Evolutionary conservation across 23 tunicate genomes (phyloP).

Genomic region (Phallusia fumigata): DNA sequence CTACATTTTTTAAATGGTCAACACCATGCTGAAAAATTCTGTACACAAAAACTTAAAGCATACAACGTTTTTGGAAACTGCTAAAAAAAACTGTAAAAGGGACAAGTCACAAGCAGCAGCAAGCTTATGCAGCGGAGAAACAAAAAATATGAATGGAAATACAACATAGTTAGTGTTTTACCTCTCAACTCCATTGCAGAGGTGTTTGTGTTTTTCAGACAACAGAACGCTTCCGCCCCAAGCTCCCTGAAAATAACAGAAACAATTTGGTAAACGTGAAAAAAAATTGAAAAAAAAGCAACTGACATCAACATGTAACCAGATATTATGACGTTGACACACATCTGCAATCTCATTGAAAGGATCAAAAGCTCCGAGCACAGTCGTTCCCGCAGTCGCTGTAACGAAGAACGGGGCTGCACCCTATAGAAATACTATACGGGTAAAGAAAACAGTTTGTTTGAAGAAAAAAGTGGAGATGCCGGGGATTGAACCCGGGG

Average conservation of each 20-base stretch:
- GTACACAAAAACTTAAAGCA: no score
- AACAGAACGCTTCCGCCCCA: constrained; percentile 86
- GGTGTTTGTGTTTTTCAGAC: constrained; percentile 69
- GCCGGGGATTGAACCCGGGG: no score
- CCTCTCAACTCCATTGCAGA: constrained; percentile 65
- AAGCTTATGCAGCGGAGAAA: no score
- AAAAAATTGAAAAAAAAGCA: neutral
- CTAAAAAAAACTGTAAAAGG: no score
- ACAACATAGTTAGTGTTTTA: no score
- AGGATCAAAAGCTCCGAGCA: constrained; percentile 81
- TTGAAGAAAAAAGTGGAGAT: no score
- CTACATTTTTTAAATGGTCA: no score
- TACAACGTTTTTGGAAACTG: no score
- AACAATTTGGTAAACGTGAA: neutral
- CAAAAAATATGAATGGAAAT: no score
- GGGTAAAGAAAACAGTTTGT: neutral
- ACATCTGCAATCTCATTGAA: constrained; percentile 67
- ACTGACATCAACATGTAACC: constrained; percentile 91
- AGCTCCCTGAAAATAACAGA: constrained; percentile 51
- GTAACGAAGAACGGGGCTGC: constrained; percentile 61
- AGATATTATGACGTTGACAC: constrained; percentile 59
- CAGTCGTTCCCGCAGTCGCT: constrained; percentile 93
- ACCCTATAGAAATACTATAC: constrained; percentile 29
- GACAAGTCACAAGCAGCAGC: no score
- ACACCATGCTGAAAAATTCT: no score